Conservation (phyloP, 2,113 vertebrate species). For the Chloebia gouldiae region DNA sequence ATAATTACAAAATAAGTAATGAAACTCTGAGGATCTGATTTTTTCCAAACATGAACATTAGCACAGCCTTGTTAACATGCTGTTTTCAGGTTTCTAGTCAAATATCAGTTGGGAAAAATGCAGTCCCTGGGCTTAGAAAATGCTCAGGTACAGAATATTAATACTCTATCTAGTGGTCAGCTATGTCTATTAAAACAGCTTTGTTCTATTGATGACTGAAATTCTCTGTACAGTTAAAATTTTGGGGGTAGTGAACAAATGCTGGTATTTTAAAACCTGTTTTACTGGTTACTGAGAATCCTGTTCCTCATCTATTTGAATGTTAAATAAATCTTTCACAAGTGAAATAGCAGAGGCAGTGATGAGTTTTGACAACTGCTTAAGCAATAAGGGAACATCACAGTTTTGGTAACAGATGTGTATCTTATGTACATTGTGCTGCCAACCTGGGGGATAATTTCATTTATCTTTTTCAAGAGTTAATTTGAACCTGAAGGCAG, state of each 20-base stretch:
- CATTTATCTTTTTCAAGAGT: not conserved
- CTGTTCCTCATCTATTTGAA: not conserved
- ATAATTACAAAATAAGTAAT: slow-evolving; percentile 61
- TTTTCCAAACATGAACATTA: slow-evolving; percentile 17
- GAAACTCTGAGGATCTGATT: slow-evolving; percentile 30
- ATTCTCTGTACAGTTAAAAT: not conserved
- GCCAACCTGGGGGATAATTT: not conserved
- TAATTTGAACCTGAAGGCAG: not conserved
- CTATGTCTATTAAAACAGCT: not conserved
- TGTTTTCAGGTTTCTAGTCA: not conserved
- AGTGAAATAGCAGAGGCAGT: not conserved
- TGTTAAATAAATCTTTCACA: not conserved
- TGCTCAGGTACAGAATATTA: not conserved
- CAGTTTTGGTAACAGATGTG: not conserved
- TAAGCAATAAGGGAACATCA: not conserved
- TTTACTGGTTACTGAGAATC: not conserved
- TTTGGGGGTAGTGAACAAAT: not conserved
- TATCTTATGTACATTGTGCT: not conserved
- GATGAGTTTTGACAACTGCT: not conserved
- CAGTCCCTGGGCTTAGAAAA: not conserved
- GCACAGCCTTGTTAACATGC: slow-evolving; percentile 23
- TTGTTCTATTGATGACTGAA: not conserved
- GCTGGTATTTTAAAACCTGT: not conserved
- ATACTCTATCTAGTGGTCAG: not conserved
- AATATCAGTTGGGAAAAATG: not conserved